phyloP scores from a whole-genome alignment of 2,888 invertebrate genomes.

The Pycnomerus fuliginosus region DNA sequence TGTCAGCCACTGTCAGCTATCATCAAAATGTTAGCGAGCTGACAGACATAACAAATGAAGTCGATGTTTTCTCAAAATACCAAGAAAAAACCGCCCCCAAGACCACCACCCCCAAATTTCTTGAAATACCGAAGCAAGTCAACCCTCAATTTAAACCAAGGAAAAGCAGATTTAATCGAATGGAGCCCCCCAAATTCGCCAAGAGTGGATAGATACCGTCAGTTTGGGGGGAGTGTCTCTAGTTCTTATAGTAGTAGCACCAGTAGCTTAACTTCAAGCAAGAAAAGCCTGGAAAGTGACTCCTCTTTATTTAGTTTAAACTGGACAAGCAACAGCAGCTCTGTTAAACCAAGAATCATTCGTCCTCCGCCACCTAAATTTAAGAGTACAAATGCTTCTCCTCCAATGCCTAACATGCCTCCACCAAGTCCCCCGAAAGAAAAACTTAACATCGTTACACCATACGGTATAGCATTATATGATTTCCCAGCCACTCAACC shows the following conservation, averaged over 20 bases:
- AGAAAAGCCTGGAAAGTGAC: constrained; percentile 77
- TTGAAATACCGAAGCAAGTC: constrained; percentile 47
- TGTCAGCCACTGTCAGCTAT: too few relatives aligned
- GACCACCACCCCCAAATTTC: constrained; percentile 68
- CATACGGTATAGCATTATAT: constrained; percentile 76
- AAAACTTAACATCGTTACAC: constrained; percentile 52
- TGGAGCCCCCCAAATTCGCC: constrained; percentile 56
- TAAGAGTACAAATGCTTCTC: constrained; percentile 18
- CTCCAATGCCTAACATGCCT: constrained; percentile 76
- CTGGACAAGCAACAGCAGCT: constrained; percentile 7
- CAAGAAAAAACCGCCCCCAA: constrained; percentile 71
- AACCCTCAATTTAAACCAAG: constrained; percentile 43
- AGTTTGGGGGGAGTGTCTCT: constrained; percentile 48
- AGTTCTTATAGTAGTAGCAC: constrained; percentile 51
- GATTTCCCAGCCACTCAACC: constrained; percentile 73
- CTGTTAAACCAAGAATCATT: constrained; percentile 69
- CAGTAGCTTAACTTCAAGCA: constrained; percentile 65
- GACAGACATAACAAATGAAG: too few relatives aligned
- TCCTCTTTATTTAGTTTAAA: constrained; percentile 7
- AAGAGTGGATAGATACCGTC: constrained; percentile 43
- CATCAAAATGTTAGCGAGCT: too few relatives aligned
- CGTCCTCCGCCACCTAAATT: constrained; percentile 57
- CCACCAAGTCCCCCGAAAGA: constrained; percentile 73
- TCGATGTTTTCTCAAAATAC: constrained; percentile 31
- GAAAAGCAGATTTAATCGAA: constrained; percentile 52